Percentiles rank a stretch among this genome's conserved stretches.
These are phyloP conservation scores for Calameuta filiformis DNA, from an alignment of 2,888 invertebrate genomes.

Conservation along the genomic window DNA sequence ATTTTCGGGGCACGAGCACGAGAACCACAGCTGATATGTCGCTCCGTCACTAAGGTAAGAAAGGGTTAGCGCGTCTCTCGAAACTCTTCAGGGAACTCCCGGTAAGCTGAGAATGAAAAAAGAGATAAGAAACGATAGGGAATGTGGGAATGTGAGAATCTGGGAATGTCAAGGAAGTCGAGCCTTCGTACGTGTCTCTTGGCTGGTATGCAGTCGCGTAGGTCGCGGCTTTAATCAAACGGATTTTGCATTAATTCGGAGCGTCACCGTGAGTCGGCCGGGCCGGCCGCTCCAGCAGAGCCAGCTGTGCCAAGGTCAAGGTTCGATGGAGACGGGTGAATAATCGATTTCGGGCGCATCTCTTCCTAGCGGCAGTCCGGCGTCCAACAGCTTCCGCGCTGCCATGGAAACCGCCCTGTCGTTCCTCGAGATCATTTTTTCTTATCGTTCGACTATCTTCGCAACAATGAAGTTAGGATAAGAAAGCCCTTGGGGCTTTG, in stretches of 20 bases:
- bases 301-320: constrained; percentile 61
- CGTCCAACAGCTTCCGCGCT: constrained; percentile 51
- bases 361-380: constrained; percentile 16
- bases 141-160: too few species aligned
- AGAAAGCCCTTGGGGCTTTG: too few species aligned
- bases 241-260: background rate
- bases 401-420: constrained; percentile 49
- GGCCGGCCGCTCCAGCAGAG: constrained; percentile 16
- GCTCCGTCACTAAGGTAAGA: constrained; percentile 53
- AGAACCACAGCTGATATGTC: constrained; percentile 49
- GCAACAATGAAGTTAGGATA: too few species aligned
- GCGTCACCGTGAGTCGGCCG: constrained; percentile 7
- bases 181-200: background rate
- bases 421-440: too few species aligned
- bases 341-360: background rate
- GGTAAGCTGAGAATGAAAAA: too few species aligned
- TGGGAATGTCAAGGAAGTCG: too few species aligned
- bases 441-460: too few species aligned
- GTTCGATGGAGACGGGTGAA: constrained; percentile 36
- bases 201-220: background rate
- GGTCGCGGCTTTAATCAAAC: background rate
- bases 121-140: too few species aligned
- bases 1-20: constrained; percentile 51
- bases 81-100: too few species aligned
- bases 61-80: too few species aligned